A percentile compares a stretch with the other conserved stretches of the same genome.
phyloP scores from a whole-genome alignment of 2,113 vertebrate genomes.

The Saguinus midas region DNA sequence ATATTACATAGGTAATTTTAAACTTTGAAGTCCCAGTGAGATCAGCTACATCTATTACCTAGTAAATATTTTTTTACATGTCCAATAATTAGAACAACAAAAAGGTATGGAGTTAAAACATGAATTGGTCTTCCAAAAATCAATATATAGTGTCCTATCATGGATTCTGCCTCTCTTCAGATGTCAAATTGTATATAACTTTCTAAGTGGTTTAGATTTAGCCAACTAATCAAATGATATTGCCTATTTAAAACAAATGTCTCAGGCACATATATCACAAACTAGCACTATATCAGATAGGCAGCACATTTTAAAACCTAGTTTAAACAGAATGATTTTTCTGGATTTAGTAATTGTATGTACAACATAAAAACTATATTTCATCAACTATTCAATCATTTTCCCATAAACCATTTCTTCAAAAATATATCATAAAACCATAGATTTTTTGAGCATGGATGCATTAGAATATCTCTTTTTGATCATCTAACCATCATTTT shows the following conservation, averaged over 20 bases:
- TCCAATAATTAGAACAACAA: neutral
- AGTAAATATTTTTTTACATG: neutral
- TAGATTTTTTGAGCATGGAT: neutral
- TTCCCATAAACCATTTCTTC: neutral
- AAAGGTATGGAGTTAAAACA: neutral
- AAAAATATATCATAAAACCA: constrained; percentile 10
- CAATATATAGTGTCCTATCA: neutral
- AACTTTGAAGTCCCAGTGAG: neutral
- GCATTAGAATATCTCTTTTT: neutral
- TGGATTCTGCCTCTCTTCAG: neutral
- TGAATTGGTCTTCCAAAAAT: neutral
- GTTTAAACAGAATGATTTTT: neutral
- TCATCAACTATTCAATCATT: neutral
- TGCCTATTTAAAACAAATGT: neutral
- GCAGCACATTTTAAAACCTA: neutral
- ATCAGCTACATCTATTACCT: neutral
- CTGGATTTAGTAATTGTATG: neutral
- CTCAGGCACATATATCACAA: neutral
- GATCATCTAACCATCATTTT: neutral
- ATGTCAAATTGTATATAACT: neutral
- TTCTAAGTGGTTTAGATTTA: neutral
- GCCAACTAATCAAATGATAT: neutral
- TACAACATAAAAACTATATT: neutral
- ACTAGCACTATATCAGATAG: neutral
- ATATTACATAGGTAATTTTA: neutral